These are phyloP conservation scores for Drosophila sordidula DNA, from an alignment of 2,888 invertebrate species.

Conservation along the genomic window DNA sequence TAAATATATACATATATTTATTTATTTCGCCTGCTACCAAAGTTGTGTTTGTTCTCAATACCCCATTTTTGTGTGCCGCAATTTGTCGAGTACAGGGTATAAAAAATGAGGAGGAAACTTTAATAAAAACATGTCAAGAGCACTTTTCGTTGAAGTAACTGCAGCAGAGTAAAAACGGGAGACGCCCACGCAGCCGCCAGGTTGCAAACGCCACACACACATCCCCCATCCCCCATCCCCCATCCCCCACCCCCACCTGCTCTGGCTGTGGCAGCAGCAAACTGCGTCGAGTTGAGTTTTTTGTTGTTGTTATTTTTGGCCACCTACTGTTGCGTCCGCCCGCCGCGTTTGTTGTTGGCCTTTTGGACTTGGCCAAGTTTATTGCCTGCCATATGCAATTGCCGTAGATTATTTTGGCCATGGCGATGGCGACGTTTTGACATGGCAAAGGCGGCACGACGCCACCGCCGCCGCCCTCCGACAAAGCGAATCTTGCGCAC, in stretches of 20 bases:
- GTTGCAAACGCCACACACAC: constrained; percentile 8
- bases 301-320: background rate
- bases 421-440: constrained; percentile 21
- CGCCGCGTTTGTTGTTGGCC: constrained; percentile 8
- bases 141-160: constrained; percentile 61
- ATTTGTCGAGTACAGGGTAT: constrained; percentile 10
- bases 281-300: constrained; percentile 3
- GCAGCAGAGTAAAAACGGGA: constrained; percentile 35
- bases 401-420: constrained; percentile 73
- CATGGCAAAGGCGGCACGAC: constrained; percentile 63
- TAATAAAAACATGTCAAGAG: constrained; percentile 73
- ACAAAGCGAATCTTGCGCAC: constrained; percentile 37
- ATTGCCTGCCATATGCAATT: constrained; percentile 82
- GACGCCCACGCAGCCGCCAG: constrained; percentile 37
- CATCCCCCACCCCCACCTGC: background rate
- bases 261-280: constrained; percentile 10
- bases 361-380: constrained; percentile 80
- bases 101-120: constrained; percentile 30
- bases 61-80: background rate
- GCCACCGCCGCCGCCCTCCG: background rate
- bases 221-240: background rate
- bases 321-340: background rate
- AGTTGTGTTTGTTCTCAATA: background rate
- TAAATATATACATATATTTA: background rate
- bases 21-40: no score